Percentiles rank a stretch among this genome's conserved stretches.
Conservation (phyloP, 2,888 invertebrate species). For the Tricholauxania praeusta region DNA sequence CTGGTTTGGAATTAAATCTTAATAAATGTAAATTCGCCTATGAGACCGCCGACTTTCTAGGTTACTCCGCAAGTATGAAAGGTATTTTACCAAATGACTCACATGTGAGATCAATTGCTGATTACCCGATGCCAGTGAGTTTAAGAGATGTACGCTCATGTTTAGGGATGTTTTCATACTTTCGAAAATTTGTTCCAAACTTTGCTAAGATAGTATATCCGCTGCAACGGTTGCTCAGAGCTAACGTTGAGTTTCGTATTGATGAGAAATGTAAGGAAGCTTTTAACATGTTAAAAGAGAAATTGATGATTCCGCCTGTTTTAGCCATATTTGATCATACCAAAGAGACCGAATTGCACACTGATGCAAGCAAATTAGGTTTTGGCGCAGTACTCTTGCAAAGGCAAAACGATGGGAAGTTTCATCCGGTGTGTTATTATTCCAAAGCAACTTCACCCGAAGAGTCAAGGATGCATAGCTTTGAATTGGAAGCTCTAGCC, state of each 20-base stretch:
- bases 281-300: slow-evolving; percentile 37
- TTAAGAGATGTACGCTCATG: slow-evolving; percentile 27
- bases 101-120: slow-evolving; percentile 30
- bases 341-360: slow-evolving; percentile 55
- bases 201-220: slow-evolving; percentile 40
- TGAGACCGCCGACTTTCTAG: slow-evolving; percentile 34
- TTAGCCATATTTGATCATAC: slow-evolving; percentile 55
- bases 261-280: slow-evolving; percentile 33
- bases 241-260: slow-evolving; percentile 36
- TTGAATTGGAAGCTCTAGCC: slow-evolving; percentile 55
- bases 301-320: slow-evolving; percentile 46
- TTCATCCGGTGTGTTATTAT: slow-evolving; percentile 59
- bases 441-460: slow-evolving; percentile 50
- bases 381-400: slow-evolving; percentile 56
- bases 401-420: slow-evolving; percentile 47
- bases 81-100: slow-evolving; percentile 35
- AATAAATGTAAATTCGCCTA: slow-evolving; percentile 40
- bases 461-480: slow-evolving; percentile 53
- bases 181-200: slow-evolving; percentile 35
- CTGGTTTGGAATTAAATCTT: slow-evolving; percentile 31
- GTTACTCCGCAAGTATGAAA: slow-evolving; percentile 33
- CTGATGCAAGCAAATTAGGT: slow-evolving; percentile 54
- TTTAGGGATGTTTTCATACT: slow-evolving; percentile 40
- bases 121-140: slow-evolving; percentile 30
- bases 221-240: slow-evolving; percentile 27